phyloP scores from a whole-genome alignment of 2,888 invertebrate species.

The Campaea margaritaria region DNA sequence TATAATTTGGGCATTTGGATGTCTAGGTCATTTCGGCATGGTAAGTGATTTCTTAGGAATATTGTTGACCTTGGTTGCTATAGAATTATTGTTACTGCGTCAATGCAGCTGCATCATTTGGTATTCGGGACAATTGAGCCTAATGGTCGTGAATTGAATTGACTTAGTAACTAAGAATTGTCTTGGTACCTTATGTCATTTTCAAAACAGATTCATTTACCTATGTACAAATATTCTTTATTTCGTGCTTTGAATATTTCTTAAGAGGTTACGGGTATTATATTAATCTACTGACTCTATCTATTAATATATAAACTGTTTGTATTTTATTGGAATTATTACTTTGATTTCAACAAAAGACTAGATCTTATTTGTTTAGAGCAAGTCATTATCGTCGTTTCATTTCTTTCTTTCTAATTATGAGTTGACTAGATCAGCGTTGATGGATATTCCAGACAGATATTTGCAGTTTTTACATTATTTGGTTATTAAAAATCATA shows the following conservation, averaged over 20 bases:
- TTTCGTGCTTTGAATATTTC: too few species aligned
- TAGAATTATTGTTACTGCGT: slow-evolving; percentile 21
- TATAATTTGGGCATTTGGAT: slow-evolving; percentile 72
- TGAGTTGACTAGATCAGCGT: neutral
- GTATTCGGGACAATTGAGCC: slow-evolving; percentile 24
- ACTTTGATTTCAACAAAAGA: too few species aligned
- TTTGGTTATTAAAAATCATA: neutral
- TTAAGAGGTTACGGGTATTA: too few species aligned
- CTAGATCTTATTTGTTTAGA: too few species aligned
- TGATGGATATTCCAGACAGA: neutral
- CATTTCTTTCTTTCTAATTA: neutral
- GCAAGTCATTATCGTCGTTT: neutral
- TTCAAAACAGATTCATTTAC: too few species aligned
- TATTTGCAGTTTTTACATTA: neutral
- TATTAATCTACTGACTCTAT: too few species aligned
- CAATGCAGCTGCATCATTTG: slow-evolving; percentile 40
- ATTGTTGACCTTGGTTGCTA: slow-evolving; percentile 55
- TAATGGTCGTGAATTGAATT: slow-evolving; percentile 20
- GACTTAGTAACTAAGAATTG: neutral
- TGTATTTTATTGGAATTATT: too few species aligned
- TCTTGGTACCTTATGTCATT: neutral
- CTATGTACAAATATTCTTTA: too few species aligned
- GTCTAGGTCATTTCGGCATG: slow-evolving; percentile 65
- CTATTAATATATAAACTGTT: too few species aligned
- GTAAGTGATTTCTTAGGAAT: slow-evolving; percentile 44